Evolutionary conservation across 2,797 vertebrate species (phyloP).

Genomic region (Loris lydekkerianus): DNA sequence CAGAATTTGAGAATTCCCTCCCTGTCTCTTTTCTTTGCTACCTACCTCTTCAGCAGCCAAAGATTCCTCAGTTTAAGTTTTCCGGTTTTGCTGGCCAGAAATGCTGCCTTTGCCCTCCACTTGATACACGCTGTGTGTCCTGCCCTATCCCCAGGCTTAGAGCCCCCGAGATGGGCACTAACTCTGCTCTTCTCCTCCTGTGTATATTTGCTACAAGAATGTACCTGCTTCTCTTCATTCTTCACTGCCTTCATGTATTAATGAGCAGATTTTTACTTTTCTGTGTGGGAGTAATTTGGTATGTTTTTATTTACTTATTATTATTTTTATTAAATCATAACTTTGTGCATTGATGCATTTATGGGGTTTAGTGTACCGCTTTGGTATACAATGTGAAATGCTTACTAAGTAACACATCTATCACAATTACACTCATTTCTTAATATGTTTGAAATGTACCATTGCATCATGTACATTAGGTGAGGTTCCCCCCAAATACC

Average conservation of each 20-base stretch:
- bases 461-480: too few species aligned
- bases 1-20: background rate
- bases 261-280: constrained; percentile 15
- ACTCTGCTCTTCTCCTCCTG: background rate
- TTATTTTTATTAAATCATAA: too few species aligned
- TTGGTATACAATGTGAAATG: too few species aligned
- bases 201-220: background rate
- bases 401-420: too few species aligned
- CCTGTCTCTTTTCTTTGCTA: background rate
- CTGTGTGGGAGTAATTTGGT: background rate
- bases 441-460: too few species aligned
- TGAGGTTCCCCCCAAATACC: too few species aligned
- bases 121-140: background rate
- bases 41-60: background rate
- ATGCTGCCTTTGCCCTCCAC: background rate
- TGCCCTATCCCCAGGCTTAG: background rate
- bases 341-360: too few species aligned
- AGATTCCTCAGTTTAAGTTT: background rate
- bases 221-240: background rate
- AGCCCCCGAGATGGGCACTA: background rate
- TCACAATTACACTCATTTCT: too few species aligned
- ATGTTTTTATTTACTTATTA: background rate
- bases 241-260: background rate
- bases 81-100: background rate
- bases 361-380: too few species aligned